These are phyloP conservation scores for Heliconius hermathena DNA, from an alignment of 1,140 invertebrate species.

Conservation along the genomic window DNA sequence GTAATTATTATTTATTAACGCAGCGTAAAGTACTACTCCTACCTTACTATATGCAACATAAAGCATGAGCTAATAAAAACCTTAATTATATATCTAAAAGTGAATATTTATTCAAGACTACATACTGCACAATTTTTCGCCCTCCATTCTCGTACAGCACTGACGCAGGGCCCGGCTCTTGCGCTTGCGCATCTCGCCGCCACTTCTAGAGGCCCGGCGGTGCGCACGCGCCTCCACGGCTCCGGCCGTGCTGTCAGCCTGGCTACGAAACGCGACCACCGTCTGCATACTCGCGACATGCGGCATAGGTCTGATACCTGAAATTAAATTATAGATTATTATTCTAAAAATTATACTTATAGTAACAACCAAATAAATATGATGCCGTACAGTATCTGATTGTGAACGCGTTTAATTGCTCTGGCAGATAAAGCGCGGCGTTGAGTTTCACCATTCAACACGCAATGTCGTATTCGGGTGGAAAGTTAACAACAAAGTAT, in stretches of 20 bases:
- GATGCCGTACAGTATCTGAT: too few species aligned
- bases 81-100: too few species aligned
- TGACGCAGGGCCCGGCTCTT: slow-evolving; percentile 65
- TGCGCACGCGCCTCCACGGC: slow-evolving; percentile 62
- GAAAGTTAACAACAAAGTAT: too few species aligned
- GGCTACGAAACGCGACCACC: slow-evolving; percentile 89
- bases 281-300: slow-evolving; percentile 89
- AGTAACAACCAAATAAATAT: too few species aligned
- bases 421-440: too few species aligned
- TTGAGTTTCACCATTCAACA: too few species aligned
- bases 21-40: too few species aligned
- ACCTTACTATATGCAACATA: too few species aligned
- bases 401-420: too few species aligned
- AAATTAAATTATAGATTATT: background rate
- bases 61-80: too few species aligned
- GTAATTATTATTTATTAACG: too few species aligned
- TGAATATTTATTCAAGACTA: background rate
- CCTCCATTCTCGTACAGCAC: slow-evolving; percentile 67
- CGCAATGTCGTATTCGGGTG: too few species aligned
- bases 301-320: slow-evolving; percentile 84
- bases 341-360: background rate
- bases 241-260: slow-evolving; percentile 61
- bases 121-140: slow-evolving; percentile 66
- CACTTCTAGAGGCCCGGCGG: slow-evolving; percentile 64
- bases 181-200: slow-evolving; percentile 66